Evolutionary conservation across 2,797 vertebrate genomes (phyloP), one percentile per base, ranked within the genome.

Genomic region (Dipus sagitta): DNA sequence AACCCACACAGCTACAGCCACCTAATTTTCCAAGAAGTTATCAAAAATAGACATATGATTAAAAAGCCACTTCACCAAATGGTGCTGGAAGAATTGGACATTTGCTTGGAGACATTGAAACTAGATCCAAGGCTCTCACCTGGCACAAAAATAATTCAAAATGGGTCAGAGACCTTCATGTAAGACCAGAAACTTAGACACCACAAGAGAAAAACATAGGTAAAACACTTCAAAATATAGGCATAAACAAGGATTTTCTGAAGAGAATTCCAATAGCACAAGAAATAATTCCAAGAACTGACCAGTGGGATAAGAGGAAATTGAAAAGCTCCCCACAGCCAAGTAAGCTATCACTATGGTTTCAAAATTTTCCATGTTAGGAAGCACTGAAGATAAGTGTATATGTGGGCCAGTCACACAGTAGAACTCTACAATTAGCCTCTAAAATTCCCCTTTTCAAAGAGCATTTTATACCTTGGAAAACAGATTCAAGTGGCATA

Each of bases 401-500:
- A 54, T 15, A 86, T 58, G 70, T 68, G 26, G 23, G 54, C 62
- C 21, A 93, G 30, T 6, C 47, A 68, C 26, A 72, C 1, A 47
- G 24, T 58, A 89, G 15, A 93, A 7, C 62, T 70, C 54, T 64
- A 75, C 10, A 6, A 54, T 54, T 67, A 74, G 8, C 54, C 60
- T 84, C 78, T 79, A 77, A 93, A 94, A 75, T n/a, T 77, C 12
- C 2, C 79, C 38, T 87, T 85, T 81, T 89, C 62, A 75, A 64
- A 32, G 32, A 58, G 6, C 2, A 71, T 76, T 90, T 64, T 83
- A 58, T 83, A 83, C 70, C 4, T 23, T 83, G 38, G 62, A 80
- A 24, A 86, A 92, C 21, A 83, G 21, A 15, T 90, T 68, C 83
- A 75, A 84, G 81, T 76, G 3, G 58, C n/a, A 68, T 90, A 24